These are phyloP conservation scores for Peromyscus maniculatus DNA, from an alignment of 2,113 vertebrate genomes.

Conservation along the genomic window DNA sequence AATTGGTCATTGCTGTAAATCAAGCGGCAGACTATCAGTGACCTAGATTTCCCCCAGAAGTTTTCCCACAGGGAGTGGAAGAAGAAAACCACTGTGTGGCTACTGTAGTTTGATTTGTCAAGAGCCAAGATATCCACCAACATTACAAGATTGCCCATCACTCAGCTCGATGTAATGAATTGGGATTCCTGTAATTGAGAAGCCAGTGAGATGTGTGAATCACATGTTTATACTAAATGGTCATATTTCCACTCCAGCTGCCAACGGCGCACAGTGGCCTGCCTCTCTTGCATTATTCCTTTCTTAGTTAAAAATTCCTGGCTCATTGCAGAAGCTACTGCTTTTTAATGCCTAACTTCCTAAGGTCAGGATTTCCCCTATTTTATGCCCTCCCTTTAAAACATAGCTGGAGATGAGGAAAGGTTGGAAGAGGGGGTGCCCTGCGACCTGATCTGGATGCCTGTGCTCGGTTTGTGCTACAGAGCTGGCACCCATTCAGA, in stretches of 20 bases:
- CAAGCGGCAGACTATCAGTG: conserved; percentile 55
- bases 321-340: conserved; percentile 22
- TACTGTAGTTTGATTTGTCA: conserved; percentile 52
- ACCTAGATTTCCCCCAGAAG: conserved; percentile 68
- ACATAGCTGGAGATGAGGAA: neutral
- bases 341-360: neutral
- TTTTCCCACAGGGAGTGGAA: conserved; percentile 71
- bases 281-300: neutral
- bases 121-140: neutral
- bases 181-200: conserved; percentile 56
- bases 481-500: neutral
- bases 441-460: neutral
- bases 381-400: conserved; percentile 18
- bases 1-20: conserved; percentile 69
- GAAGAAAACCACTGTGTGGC: conserved; percentile 54
- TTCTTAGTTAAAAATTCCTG: neutral
- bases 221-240: conserved; percentile 54
- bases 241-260: conserved; percentile 38
- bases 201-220: conserved; percentile 64
- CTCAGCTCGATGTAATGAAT: conserved; percentile 48
- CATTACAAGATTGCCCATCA: neutral
- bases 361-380: neutral
- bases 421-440: neutral
- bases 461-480: neutral
- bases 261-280: neutral